Evolutionary conservation across 2,113 vertebrate genomes (phyloP).

Genomic region (Calyptomena viridis): DNA sequence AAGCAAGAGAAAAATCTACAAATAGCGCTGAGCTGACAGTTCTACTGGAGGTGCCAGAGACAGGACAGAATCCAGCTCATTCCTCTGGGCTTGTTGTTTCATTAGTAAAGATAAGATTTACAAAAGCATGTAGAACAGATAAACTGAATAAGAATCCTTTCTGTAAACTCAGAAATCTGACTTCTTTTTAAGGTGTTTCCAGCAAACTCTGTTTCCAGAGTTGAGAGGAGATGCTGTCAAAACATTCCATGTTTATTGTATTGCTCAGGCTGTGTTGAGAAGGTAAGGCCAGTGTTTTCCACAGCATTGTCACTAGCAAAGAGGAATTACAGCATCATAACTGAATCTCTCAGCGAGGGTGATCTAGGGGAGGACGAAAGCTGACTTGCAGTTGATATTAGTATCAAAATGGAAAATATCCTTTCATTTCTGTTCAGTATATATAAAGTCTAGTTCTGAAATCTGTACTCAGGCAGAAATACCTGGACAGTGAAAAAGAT

Average conservation of each 20-base stretch:
- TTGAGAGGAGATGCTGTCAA: neutral
- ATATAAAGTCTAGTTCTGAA: neutral
- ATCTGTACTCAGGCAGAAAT: neutral
- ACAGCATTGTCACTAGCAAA: neutral
- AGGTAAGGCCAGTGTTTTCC: neutral
- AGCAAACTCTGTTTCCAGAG: neutral
- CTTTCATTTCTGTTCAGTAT: neutral
- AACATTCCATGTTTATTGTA: neutral
- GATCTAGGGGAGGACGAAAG: neutral
- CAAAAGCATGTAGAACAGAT: neutral
- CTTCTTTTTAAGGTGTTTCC: slow-evolving; percentile 30
- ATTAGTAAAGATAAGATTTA: slow-evolving; percentile 40
- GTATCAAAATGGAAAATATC: neutral
- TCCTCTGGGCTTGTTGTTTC: neutral
- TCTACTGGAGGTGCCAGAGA: neutral
- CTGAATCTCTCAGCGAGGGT: fast-evolving
- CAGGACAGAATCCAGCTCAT: slow-evolving; percentile 49
- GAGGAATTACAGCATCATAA: neutral
- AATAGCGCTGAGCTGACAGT: neutral
- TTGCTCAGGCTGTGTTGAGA: neutral
- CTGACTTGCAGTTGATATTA: neutral
- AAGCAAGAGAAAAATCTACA: neutral
- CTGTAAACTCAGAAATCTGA: slow-evolving; percentile 34
- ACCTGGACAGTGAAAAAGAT: neutral
- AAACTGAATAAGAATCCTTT: slow-evolving; percentile 35